Percentiles rank a stretch among this genome's conserved stretches.
These are phyloP conservation scores for Drosophila hamatofila DNA, from an alignment of 2,888 invertebrate species.

Conservation along the genomic window DNA sequence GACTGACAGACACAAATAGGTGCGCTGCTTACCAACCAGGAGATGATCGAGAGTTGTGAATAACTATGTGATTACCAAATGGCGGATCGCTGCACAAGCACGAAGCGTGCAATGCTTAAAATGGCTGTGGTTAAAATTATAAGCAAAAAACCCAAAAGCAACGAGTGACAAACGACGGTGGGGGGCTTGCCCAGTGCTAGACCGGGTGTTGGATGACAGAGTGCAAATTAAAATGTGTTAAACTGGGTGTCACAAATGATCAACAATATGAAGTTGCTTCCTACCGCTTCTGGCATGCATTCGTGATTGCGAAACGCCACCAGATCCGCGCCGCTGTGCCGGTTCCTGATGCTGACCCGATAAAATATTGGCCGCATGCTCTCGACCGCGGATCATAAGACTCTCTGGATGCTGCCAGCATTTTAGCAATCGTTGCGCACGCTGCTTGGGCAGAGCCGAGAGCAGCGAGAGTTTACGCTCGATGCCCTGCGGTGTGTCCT, in stretches of 20 bases:
- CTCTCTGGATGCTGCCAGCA: slow-evolving; percentile 92
- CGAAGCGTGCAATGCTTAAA: slow-evolving; percentile 60
- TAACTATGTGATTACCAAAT: slow-evolving; percentile 46
- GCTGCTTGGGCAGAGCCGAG: slow-evolving; percentile 90
- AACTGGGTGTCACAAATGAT: slow-evolving; percentile 18
- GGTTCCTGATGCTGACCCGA: slow-evolving; percentile 89
- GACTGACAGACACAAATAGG: slow-evolving; percentile 25
- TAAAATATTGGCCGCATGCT: slow-evolving; percentile 92
- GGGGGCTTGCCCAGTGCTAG: slow-evolving; percentile 68
- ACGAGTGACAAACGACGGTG: slow-evolving; percentile 61
- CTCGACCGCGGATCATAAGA: slow-evolving; percentile 91
- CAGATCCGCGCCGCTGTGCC: slow-evolving; percentile 73
- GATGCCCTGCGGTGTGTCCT: slow-evolving; percentile 87
- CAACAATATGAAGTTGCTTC: slow-evolving; percentile 6
- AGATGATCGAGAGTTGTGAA: slow-evolving; percentile 10
- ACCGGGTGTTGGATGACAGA: slow-evolving; percentile 18
- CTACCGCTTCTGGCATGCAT: slow-evolving; percentile 71
- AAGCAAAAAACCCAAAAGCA: slow-evolving; percentile 71
- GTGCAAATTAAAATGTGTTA: slow-evolving; percentile 18
- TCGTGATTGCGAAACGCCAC: slow-evolving; percentile 61
- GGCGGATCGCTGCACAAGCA: slow-evolving; percentile 41
- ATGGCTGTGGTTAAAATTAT: slow-evolving; percentile 58
- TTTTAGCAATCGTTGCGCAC: slow-evolving; percentile 91
- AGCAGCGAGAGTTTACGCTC: slow-evolving; percentile 90
- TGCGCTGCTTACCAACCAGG: slow-evolving; percentile 46